These are phyloP conservation scores for Clinocottus analis DNA, from an alignment of 2,113 vertebrate genomes.

Conservation along the genomic window DNA sequence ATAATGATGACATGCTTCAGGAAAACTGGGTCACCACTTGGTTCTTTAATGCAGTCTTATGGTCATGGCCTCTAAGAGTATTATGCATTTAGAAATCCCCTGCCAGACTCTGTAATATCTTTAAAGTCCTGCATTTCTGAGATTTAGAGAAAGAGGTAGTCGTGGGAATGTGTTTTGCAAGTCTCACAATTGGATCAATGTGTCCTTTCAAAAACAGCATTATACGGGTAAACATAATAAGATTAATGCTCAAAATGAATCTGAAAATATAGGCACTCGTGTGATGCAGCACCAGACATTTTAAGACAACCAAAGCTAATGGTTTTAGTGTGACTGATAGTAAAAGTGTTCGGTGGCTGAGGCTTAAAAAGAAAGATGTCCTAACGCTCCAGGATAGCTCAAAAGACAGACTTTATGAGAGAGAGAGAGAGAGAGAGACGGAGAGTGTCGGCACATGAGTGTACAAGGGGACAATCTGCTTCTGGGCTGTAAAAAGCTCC, in stretches of 20 bases:
- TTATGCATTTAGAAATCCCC: slow-evolving; percentile 47
- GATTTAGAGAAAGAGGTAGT: not conserved
- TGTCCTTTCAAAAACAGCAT: not conserved
- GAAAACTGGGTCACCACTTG: slow-evolving; percentile 71
- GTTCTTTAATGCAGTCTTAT: slow-evolving; percentile 53
- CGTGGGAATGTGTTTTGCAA: not conserved
- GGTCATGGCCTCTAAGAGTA: slow-evolving; percentile 52
- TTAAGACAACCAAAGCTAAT: not conserved
- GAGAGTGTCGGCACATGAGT: not conserved
- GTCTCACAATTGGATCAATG: not conserved
- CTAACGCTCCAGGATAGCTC: not conserved
- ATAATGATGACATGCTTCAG: slow-evolving; percentile 51
- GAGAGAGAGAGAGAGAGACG: slow-evolving; percentile 14
- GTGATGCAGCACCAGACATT: not conserved
- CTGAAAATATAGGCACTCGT: not conserved
- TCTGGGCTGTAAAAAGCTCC: slow-evolving; percentile 60
- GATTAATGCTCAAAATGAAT: not conserved
- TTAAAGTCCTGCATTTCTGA: slow-evolving; percentile 16
- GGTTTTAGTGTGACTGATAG: slow-evolving; percentile 7
- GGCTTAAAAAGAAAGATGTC: slow-evolving; percentile 9
- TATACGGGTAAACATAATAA: not conserved
- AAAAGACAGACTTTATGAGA: slow-evolving; percentile 4
- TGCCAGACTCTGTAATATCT: slow-evolving; percentile 40
- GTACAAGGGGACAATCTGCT: slow-evolving; percentile 42
- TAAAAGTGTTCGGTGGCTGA: slow-evolving; percentile 2